Evolutionary conservation across 2,113 vertebrate genomes (phyloP).

Genomic region (Eubucco bourcierii): DNA sequence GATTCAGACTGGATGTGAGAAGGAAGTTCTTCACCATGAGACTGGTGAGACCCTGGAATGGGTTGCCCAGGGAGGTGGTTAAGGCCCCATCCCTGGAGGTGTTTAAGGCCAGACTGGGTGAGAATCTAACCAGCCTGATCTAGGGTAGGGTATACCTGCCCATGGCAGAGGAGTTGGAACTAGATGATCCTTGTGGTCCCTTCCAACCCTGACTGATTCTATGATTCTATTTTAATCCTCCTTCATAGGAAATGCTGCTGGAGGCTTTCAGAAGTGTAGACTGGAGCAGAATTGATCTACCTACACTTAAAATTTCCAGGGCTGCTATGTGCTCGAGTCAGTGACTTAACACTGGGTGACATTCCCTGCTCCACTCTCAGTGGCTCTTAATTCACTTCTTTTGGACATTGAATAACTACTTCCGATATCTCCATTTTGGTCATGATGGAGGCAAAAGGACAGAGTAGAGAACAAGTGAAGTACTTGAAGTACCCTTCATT

Average conservation of each 20-base stretch:
- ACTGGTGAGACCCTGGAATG: no score
- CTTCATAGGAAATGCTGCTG: background rate
- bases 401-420: background rate
- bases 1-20: no score
- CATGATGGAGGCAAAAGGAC: background rate
- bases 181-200: no score
- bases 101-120: no score
- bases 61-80: no score
- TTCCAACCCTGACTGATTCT: no score
- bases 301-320: background rate
- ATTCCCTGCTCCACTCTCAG: background rate
- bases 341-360: background rate
- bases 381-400: background rate
- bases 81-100: no score
- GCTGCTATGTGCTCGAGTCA: background rate
- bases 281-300: background rate
- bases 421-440: background rate
- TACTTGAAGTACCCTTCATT: background rate
- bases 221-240: background rate
- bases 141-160: no score
- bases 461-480: background rate
- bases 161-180: no score
- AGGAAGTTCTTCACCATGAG: no score
- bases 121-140: no score
- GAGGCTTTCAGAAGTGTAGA: background rate